A percentile compares a stretch with the other conserved stretches of the same genome.
These are phyloP conservation scores for Stenotaenia linearis DNA, from an alignment of 2,888 invertebrate genomes.

Conservation along the genomic window DNA sequence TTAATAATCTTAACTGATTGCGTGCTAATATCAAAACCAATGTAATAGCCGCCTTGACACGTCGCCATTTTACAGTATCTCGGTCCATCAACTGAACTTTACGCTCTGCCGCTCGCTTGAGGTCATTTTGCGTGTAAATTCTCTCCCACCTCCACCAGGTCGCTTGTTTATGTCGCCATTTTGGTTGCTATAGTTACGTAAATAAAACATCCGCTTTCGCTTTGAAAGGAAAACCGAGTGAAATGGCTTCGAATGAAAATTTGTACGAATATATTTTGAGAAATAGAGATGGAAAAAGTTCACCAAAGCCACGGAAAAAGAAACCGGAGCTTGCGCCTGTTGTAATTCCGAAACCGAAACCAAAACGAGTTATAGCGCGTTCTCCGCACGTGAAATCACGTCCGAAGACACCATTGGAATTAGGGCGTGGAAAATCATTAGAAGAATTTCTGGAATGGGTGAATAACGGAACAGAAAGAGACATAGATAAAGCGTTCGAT, in stretches of 20 bases:
- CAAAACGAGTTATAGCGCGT: not conserved
- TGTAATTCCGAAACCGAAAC: not conserved
- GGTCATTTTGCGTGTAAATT: not conserved
- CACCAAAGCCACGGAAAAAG: not conserved
- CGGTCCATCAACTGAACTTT: not conserved
- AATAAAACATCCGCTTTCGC: not conserved
- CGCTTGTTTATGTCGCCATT: not conserved
- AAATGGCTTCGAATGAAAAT: not conserved
- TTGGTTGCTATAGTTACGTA: not conserved
- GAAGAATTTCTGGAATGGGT: not conserved
- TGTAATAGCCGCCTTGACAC: conserved; percentile 51
- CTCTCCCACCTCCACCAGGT: not conserved
- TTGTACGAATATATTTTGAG: not conserved
- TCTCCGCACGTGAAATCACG: not conserved
- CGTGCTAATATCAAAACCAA: conserved; percentile 80
- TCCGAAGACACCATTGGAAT: not conserved
- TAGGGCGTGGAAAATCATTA: not conserved
- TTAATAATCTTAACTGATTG: conserved; percentile 62
- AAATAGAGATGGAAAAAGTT: not conserved
- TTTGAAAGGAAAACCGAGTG: not conserved
- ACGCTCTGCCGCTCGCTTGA: not conserved
- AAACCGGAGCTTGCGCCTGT: not conserved
- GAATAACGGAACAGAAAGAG: not conserved
- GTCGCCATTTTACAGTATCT: not conserved
- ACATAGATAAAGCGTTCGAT: conserved; percentile 5